Percentiles rank a stretch among this genome's conserved stretches.
phyloP scores from a whole-genome alignment of 2,888 invertebrate genomes.

The Nephrotoma appendiculata region DNA sequence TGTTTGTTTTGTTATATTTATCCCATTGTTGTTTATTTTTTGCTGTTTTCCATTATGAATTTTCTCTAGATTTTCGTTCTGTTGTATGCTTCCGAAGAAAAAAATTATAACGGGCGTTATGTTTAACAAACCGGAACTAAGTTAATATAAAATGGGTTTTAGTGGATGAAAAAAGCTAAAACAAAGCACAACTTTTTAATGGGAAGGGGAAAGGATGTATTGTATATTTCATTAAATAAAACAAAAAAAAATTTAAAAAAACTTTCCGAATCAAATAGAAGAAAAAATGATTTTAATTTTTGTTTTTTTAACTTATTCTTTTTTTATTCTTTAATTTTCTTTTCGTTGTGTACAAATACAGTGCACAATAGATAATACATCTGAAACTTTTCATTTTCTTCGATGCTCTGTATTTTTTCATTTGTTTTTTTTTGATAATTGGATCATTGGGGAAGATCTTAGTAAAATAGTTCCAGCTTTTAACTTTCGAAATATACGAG shows the following conservation, averaged over 20 bases:
- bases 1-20: not conserved
- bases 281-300: not conserved
- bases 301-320: not conserved
- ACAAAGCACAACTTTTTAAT: not conserved
- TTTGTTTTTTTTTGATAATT: not conserved
- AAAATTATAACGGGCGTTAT: not conserved
- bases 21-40: not conserved
- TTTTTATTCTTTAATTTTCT: not conserved
- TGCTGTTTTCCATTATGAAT: not conserved
- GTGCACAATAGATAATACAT: not conserved
- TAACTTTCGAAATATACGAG: not conserved
- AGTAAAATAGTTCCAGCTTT: not conserved
- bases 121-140: not conserved
- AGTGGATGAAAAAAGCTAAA: not conserved
- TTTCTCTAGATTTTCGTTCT: not conserved
- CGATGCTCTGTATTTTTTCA: not conserved
- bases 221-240: not conserved
- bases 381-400: not conserved
- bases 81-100: not conserved
- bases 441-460: not conserved
- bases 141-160: not conserved
- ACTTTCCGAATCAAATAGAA: not conserved
- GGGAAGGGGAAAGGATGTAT: not conserved
- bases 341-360: not conserved
- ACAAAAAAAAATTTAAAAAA: not conserved